Conservation (phyloP, 2,113 vertebrate species). For the Athene cunicularia region DNA sequence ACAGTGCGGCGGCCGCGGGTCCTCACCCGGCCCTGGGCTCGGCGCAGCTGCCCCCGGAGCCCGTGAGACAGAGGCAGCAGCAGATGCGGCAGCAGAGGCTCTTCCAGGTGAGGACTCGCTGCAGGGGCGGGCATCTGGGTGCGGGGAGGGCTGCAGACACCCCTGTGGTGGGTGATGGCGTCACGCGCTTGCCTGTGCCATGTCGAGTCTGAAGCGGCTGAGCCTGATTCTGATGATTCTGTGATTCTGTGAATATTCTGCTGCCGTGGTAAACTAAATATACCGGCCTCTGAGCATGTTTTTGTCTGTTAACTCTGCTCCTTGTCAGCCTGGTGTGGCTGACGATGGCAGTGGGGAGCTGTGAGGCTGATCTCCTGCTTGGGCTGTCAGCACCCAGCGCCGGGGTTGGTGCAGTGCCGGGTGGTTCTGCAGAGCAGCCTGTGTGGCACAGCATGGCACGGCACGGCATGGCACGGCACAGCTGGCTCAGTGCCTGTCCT, state of each 20-base stretch:
- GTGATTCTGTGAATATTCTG: neutral
- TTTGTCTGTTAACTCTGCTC: neutral
- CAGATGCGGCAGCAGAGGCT: constrained; percentile 71
- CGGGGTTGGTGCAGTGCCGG: too few species aligned
- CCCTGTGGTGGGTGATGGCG: accelerated
- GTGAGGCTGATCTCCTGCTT: too few species aligned
- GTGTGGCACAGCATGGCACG: too few species aligned
- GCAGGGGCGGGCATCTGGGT: accelerated
- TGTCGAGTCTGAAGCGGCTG: neutral
- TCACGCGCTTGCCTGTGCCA: accelerated
- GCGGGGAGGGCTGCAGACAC: neutral
- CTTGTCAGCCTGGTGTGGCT: neutral
- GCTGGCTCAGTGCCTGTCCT: neutral
- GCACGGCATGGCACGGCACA: too few species aligned
- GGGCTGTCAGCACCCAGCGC: neutral
- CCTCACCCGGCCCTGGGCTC: constrained; percentile 48
- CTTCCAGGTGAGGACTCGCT: constrained; percentile 67
- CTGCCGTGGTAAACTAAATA: neutral
- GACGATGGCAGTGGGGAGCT: accelerated
- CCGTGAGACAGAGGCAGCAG: constrained; percentile 65
- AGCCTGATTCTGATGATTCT: neutral
- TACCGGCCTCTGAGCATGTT: neutral
- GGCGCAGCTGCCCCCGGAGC: constrained; percentile 63
- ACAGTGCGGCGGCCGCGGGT: constrained; percentile 11
- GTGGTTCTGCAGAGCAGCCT: too few species aligned